Evolutionary conservation across 2,797 vertebrate species (phyloP).

Genomic region (Mormyrus hasselquistii): DNA sequence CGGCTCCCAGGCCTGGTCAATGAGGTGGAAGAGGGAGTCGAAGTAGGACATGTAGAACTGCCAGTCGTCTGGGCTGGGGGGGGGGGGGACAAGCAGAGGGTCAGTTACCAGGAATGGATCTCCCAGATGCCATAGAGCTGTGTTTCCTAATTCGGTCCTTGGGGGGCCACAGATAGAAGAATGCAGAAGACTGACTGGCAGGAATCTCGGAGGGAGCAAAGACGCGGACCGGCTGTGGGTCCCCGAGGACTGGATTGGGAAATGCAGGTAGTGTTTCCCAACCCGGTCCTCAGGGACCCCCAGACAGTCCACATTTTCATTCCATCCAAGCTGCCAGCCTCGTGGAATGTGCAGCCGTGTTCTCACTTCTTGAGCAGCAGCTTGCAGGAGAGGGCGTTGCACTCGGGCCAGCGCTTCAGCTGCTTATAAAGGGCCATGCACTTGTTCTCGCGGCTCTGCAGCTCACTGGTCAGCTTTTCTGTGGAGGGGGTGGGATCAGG

Average conservation of each 20-base stretch:
- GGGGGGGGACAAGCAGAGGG: neutral
- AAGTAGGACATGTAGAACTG: constrained; percentile 94
- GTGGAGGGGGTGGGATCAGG: constrained; percentile 16
- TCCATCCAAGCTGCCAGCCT: neutral
- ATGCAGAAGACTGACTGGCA: neutral
- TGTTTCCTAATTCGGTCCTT: neutral
- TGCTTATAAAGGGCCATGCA: constrained; percentile 91
- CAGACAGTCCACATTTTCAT: neutral
- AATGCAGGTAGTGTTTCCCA: neutral
- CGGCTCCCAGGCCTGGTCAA: constrained; percentile 82
- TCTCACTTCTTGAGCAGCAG: constrained; percentile 90
- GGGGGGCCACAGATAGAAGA: neutral
- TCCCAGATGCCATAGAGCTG: neutral
- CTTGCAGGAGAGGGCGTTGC: constrained; percentile 81
- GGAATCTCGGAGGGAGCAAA: neutral
- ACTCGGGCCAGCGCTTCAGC: constrained; percentile 85
- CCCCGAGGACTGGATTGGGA: neutral
- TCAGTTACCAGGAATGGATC: neutral
- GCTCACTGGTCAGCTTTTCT: constrained; percentile 97
- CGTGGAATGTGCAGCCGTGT: neutral
- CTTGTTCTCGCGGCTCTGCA: constrained; percentile 92
- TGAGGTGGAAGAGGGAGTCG: constrained; percentile 86
- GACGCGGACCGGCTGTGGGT: neutral
- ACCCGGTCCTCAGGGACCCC: neutral
- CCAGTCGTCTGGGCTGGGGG: constrained; percentile 91